Conservation (phyloP, 2,113 vertebrate species). For the Corythornis cristatus region DNA sequence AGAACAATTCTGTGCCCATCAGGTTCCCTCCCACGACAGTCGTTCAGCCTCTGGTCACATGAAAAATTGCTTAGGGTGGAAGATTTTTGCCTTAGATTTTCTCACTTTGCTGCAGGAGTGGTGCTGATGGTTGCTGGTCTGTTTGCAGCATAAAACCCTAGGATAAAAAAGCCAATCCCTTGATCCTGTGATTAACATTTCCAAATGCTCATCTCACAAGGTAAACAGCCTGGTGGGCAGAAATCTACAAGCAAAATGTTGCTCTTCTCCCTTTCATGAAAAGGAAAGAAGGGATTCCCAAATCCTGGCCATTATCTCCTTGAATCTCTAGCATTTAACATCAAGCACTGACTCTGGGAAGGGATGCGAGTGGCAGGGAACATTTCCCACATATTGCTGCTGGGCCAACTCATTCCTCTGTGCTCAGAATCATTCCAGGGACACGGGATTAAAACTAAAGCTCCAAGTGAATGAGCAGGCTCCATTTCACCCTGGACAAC, state of each 20-base stretch:
- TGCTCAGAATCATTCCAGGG: not conserved
- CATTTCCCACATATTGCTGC: accelerated
- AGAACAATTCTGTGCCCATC: not conserved
- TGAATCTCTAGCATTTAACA: not conserved
- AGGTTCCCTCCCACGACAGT: not conserved
- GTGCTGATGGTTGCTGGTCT: not conserved
- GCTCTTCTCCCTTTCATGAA: not conserved
- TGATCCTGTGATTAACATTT: not conserved
- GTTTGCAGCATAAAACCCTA: not conserved
- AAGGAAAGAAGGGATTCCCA: not conserved
- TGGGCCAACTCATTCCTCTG: not conserved
- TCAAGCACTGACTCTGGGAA: not conserved
- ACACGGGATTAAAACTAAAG: not conserved
- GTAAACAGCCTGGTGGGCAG: not conserved
- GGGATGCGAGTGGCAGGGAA: not conserved
- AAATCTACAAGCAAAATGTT: not conserved
- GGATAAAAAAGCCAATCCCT: not conserved
- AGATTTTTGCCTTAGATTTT: not conserved
- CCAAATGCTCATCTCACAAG: accelerated
- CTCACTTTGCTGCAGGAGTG: not conserved
- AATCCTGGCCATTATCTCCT: not conserved
- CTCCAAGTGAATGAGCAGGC: not conserved
- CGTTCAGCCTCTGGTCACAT: not conserved
- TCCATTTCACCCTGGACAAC: not conserved
- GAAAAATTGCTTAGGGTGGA: not conserved